Conservation (phyloP, 2,888 invertebrate species). For the Asteroscopus sphinx region DNA sequence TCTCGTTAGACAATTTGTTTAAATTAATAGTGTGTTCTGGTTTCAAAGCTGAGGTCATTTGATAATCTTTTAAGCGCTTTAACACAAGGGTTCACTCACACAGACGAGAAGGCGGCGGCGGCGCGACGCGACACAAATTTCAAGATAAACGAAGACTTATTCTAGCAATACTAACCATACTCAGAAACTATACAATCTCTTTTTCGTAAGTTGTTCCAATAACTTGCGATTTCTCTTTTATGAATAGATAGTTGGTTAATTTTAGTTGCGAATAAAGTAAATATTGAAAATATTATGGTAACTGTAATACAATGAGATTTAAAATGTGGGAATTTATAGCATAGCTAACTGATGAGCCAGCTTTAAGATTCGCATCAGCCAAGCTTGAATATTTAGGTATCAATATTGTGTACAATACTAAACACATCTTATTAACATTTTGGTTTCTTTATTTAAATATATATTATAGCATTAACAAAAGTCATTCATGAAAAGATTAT, state of each 20-base stretch:
- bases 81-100: slow-evolving; percentile 1
- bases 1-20: slow-evolving; percentile 28
- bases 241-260: slow-evolving; percentile 15
- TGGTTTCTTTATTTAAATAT: slow-evolving; percentile 6
- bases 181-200: slow-evolving; percentile 17
- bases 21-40: slow-evolving; percentile 19
- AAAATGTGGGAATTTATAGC: not conserved
- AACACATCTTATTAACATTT: slow-evolving; percentile 7
- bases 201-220: slow-evolving; percentile 29
- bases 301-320: slow-evolving; percentile 1
- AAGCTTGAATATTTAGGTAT: slow-evolving; percentile 10
- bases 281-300: slow-evolving; percentile 15
- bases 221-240: slow-evolving; percentile 16
- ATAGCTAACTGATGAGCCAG: not conserved
- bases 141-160: slow-evolving; percentile 7
- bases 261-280: slow-evolving; percentile 14
- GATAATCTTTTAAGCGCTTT: slow-evolving; percentile 29
- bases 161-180: not conserved
- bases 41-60: slow-evolving; percentile 21
- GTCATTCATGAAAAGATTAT: not conserved
- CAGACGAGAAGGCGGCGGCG: no score
- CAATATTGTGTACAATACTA: slow-evolving; percentile 7
- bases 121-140: slow-evolving; percentile 5
- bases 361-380: not conserved
- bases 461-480: slow-evolving; percentile 4